Evolutionary conservation across 2,797 vertebrate species (phyloP), one percentile per base, ranked within the genome.

Genomic region (Eulemur mongoz): DNA sequence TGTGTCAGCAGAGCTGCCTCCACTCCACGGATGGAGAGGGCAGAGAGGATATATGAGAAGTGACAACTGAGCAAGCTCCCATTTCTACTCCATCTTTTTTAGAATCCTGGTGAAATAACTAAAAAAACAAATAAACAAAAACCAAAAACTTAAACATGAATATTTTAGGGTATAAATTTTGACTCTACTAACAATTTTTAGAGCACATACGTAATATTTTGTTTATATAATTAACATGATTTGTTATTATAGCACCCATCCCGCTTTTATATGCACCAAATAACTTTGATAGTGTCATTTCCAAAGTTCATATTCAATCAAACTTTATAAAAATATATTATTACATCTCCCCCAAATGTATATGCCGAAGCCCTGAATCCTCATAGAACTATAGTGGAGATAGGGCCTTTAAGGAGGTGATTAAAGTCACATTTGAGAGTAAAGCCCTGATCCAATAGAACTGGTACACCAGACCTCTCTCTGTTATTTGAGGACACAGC

Each of bases 21-120:
- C 4, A 4, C 15, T 57, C n/a, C 18, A 17, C 11, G 69, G 61
- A 30, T 2, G 0, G 57, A 78, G n/a, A 73, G 48, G 10, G 3
- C 54, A 43, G 9, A 13, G 45, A 27, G 40, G 30, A 54, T 43
- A 43, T 43, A 43, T 43, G 50, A 70, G 38, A 30, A 69, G 17
- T 61, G 67, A 78, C 84, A 61, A 63, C 0, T 72, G 59, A 92
- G 30, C 65, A 73, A 61, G 32, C 30, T 91, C 61, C 72, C 63
- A 63, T 57, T 81, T 52, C 78, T 79, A 52, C 54, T 76, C 35
- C 45, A 43, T 13, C 86, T 89, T 32, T 80, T 84, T 65, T 76
- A 92, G 88, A 92, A 82, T 48, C 45, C 35, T 89, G 40, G 72
- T 89, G 35, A 92, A 83, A 59, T 59, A 80, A 84, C 70, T 32